These are phyloP conservation scores for Enteromius fasciolatus DNA, from an alignment of 2,797 vertebrate species.

Conservation along the genomic window DNA sequence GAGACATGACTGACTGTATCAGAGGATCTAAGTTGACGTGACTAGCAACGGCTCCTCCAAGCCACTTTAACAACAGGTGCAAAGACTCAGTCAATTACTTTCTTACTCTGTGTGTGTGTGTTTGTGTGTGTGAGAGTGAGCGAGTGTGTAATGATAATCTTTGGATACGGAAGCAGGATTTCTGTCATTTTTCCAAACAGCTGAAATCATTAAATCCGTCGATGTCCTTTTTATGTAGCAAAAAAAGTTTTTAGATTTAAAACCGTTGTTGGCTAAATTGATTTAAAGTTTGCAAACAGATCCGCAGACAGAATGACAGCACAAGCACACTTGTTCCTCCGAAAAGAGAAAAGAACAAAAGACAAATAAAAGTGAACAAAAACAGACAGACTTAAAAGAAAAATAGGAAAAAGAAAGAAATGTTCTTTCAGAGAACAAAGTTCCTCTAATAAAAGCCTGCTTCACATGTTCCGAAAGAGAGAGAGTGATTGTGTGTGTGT, in stretches of 20 bases:
- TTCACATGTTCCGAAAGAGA: neutral
- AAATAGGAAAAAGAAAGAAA: conserved; percentile 5
- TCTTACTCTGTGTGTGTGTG: neutral
- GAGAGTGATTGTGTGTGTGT: conserved; percentile 14
- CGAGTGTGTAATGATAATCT: conserved; percentile 20
- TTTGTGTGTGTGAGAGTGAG: neutral
- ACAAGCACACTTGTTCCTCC: neutral
- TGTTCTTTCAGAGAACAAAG: neutral
- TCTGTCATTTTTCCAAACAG: conserved; percentile 17
- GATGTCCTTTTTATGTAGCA: conserved; percentile 16
- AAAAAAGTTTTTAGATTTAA: neutral
- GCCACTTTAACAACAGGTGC: conserved; percentile 41
- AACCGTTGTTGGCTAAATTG: conserved; percentile 19
- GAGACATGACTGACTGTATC: conserved; percentile 14
- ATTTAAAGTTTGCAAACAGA: conserved; percentile 21
- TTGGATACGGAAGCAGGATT: conserved; percentile 1
- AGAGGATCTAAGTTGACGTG: conserved; percentile 1
- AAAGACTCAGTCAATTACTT: conserved; percentile 8
- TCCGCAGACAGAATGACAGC: conserved; percentile 17
- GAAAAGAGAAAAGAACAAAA: conserved; percentile 24
- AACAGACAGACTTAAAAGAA: neutral
- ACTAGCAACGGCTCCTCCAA: neutral
- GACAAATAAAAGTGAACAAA: neutral
- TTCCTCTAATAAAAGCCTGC: conserved; percentile 3
- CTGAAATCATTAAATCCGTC: conserved; percentile 28